Evolutionary conservation across 2,113 vertebrate genomes (phyloP).

Genomic region (Cryptoleucopteryx plumbea): DNA sequence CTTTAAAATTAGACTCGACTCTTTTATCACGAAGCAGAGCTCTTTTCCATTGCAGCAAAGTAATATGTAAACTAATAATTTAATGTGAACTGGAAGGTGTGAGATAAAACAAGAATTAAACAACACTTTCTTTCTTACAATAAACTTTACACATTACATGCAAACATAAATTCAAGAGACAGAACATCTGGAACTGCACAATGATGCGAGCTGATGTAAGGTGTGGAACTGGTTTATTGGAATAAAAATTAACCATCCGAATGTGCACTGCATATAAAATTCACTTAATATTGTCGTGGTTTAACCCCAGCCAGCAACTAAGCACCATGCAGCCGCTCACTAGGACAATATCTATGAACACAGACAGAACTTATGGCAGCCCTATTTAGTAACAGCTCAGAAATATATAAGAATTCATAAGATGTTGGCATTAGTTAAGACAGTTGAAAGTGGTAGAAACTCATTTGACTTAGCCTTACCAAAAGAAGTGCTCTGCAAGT

Average conservation of each 20-base stretch:
- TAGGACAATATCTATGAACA: neutral
- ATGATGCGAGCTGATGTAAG: neutral
- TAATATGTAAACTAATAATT: constrained; percentile 51
- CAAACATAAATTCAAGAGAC: neutral
- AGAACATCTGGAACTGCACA: neutral
- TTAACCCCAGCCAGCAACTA: too few relatives aligned
- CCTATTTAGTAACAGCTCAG: neutral
- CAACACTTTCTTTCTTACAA: constrained; percentile 14
- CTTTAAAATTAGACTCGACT: constrained; percentile 18
- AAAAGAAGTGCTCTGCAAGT: neutral
- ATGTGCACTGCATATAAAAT: neutral
- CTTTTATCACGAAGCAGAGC: constrained; percentile 12
- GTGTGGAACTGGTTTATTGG: neutral
- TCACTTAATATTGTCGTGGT: neutral
- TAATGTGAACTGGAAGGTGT: neutral
- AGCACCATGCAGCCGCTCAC: too few relatives aligned
- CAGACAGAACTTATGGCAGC: neutral
- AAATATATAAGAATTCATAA: accelerated
- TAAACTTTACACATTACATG: neutral
- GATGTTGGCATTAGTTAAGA: neutral
- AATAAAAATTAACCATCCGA: constrained; percentile 22
- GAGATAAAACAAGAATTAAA: constrained; percentile 47
- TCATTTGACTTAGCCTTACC: neutral
- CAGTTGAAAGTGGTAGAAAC: neutral
- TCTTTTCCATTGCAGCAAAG: constrained; percentile 30